Percentiles rank a stretch among this genome's conserved stretches.
Conservation (phyloP, 35 echinoderm and acorn worm species). For the Apostichopus californicus region DNA sequence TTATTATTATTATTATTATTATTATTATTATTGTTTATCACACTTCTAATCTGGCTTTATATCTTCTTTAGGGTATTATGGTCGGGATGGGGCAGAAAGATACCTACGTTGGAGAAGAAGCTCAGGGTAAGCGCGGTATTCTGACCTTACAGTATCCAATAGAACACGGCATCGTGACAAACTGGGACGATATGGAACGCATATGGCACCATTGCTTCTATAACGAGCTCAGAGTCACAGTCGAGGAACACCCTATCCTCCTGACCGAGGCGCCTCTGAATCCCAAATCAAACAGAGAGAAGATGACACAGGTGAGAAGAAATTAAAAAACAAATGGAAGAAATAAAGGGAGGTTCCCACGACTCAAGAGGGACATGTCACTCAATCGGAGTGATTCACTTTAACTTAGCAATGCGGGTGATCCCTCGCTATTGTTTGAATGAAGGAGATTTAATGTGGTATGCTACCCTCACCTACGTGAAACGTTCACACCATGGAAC, state of each 20-base stretch:
- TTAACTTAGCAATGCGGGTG: background rate
- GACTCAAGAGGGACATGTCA: background rate
- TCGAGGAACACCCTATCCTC: slow-evolving; percentile 69
- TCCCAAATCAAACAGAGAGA: slow-evolving; percentile 94
- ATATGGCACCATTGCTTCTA: slow-evolving; percentile 83
- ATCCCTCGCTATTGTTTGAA: no score
- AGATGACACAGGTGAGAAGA: slow-evolving; percentile 88
- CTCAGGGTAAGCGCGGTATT: slow-evolving; percentile 82
- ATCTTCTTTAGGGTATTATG: slow-evolving; percentile 65
- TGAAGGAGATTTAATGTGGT: no score
- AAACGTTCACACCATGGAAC: no score
- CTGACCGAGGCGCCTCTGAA: slow-evolving; percentile 92
- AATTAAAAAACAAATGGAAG: background rate
- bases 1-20: no score
- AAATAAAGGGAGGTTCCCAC: background rate
- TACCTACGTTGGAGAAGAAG: slow-evolving; percentile 78
- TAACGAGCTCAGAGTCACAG: slow-evolving; percentile 68
- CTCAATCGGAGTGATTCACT: slow-evolving; percentile 16
- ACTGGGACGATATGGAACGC: slow-evolving; percentile 79
- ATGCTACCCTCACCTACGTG: no score
- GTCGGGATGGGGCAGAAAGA: slow-evolving; percentile 90
- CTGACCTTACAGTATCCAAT: slow-evolving; percentile 78
- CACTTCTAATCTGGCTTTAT: no score
- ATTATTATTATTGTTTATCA: no score
- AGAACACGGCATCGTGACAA: slow-evolving; percentile 83